phyloP scores from a whole-genome alignment of 2,797 vertebrate species.

The Falco novaeseelandiae region DNA sequence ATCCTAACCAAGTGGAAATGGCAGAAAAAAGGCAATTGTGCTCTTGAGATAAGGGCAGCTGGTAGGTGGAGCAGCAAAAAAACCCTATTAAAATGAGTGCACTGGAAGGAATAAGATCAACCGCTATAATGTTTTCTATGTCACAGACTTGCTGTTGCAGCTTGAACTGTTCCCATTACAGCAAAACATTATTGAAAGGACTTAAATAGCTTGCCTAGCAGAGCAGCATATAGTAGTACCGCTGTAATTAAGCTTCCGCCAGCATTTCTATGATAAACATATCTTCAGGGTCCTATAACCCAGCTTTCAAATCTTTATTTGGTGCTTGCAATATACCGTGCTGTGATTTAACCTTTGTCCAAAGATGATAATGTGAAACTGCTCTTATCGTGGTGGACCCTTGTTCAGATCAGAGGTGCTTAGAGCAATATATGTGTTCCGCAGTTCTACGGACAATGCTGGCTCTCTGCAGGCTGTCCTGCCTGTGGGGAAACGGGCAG shows the following conservation, averaged over 20 bases:
- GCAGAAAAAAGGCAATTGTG: not conserved
- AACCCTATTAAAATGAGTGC: not conserved
- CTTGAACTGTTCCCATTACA: not conserved
- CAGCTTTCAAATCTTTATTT: not conserved
- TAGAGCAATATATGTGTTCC: not conserved
- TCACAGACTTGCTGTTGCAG: not conserved
- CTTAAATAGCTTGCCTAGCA: not conserved
- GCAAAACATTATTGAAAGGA: not conserved
- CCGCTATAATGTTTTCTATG: not conserved
- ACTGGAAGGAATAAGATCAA: not conserved
- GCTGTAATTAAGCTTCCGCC: not conserved
- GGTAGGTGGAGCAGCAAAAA: not conserved
- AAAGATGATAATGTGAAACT: not conserved
- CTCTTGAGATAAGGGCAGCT: not conserved
- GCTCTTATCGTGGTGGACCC: not conserved
- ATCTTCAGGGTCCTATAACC: not conserved
- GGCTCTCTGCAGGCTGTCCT: not conserved
- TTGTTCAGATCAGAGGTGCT: not conserved
- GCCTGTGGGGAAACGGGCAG: not conserved
- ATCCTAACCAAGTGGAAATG: not conserved
- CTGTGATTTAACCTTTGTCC: not conserved
- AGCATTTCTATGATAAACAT: not conserved
- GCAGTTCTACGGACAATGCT: not conserved
- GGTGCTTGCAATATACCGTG: not conserved
- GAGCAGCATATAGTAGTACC: not conserved